Conservation (phyloP, 2,888 invertebrate species). For the Microplitis manilae region DNA sequence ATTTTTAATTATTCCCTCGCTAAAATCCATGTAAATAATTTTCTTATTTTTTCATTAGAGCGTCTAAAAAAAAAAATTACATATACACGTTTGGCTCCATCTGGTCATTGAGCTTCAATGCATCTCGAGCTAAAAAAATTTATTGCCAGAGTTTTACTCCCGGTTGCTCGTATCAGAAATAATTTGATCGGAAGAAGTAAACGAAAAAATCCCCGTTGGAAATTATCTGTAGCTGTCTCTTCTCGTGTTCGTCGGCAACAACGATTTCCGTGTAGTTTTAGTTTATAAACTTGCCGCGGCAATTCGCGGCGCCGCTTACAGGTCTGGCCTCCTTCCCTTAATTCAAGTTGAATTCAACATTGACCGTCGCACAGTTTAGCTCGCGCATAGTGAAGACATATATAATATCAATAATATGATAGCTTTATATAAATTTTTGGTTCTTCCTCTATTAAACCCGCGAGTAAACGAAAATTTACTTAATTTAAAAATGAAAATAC, state of each 20-base stretch:
- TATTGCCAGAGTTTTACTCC: too few relatives aligned
- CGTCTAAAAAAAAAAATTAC: too few relatives aligned
- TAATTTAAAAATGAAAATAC: neutral
- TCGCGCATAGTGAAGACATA: constrained; percentile 46
- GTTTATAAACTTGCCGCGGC: constrained; percentile 21
- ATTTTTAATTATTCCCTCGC: too few relatives aligned
- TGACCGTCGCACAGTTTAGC: constrained; percentile 63
- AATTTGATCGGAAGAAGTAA: too few relatives aligned
- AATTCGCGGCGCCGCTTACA: constrained; percentile 25
- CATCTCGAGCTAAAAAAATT: too few relatives aligned
- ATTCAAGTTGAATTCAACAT: constrained; percentile 67
- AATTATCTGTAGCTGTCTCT: constrained; percentile 35
- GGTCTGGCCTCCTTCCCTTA: constrained; percentile 54
- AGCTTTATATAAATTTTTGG: constrained; percentile 19
- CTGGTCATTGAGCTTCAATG: too few relatives aligned
- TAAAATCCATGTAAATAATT: too few relatives aligned
- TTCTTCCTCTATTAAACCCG: neutral
- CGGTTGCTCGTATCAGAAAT: too few relatives aligned
- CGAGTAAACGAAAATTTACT: neutral
- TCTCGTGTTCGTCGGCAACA: neutral
- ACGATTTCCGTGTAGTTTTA: neutral
- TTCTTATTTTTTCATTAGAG: too few relatives aligned
- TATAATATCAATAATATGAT: constrained; percentile 44
- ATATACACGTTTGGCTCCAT: too few relatives aligned
- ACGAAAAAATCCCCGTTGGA: too few relatives aligned